A percentile compares a stretch with the other conserved stretches of the same genome.
These are phyloP conservation scores for Alaudala cheleensis DNA, from an alignment of 2,113 vertebrate species.

Conservation along the genomic window DNA sequence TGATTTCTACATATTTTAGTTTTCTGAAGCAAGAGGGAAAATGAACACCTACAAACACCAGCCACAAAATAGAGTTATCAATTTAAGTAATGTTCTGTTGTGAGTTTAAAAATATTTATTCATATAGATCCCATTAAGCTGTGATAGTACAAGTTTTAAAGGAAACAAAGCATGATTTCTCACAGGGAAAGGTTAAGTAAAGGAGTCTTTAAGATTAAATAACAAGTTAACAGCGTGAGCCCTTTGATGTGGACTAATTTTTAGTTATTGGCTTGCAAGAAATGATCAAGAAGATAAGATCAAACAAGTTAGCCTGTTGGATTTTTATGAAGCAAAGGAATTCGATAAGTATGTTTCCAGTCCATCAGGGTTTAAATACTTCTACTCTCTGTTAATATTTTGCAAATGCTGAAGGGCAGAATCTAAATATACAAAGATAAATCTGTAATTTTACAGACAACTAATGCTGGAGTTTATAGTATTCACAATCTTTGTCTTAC, in stretches of 20 bases:
- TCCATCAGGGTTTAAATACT: not conserved
- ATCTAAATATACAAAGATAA: not conserved
- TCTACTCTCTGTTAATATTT: not conserved
- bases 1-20: not conserved
- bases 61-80: not conserved
- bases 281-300: constrained; percentile 26
- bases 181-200: constrained; percentile 7
- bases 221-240: not conserved
- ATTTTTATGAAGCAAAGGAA: constrained; percentile 2
- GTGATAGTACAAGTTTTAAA: not conserved
- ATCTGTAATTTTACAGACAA: not conserved
- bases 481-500: not conserved
- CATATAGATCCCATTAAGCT: not conserved
- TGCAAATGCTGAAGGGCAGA: not conserved
- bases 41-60: not conserved
- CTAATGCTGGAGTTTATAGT: not conserved
- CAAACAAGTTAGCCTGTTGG: constrained; percentile 5
- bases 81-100: not conserved
- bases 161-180: not conserved
- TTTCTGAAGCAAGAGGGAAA: not conserved
- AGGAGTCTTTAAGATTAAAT: constrained; percentile 4
- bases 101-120: not conserved
- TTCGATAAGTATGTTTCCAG: not conserved
- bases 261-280: constrained; percentile 29
- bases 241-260: constrained; percentile 42